Conservation (phyloP, 2,113 vertebrate genomes). For the Hipposideros armiger region DNA sequence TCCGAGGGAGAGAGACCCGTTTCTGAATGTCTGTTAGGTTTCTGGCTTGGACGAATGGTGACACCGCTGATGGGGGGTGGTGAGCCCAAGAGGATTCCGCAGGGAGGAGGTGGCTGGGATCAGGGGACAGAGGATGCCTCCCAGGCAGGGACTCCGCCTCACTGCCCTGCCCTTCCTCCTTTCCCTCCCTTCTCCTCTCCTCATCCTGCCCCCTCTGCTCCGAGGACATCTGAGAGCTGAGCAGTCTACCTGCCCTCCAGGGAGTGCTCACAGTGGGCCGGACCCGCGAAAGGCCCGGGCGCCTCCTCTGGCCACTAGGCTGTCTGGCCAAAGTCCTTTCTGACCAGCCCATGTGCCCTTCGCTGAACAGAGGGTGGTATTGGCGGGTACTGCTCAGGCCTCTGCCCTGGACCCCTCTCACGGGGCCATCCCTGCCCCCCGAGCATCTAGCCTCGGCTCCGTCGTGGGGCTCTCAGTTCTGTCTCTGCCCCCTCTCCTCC, state of each 20-base stretch:
- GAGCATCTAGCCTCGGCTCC: accelerated
- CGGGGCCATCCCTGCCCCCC: accelerated
- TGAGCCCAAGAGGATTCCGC: accelerated
- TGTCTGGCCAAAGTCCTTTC: accelerated
- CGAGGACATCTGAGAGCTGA: not conserved
- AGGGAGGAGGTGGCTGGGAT: accelerated
- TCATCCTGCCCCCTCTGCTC: not conserved
- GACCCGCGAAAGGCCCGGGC: not conserved
- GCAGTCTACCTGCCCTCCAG: not conserved
- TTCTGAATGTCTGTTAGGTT: accelerated
- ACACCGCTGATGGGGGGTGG: accelerated
- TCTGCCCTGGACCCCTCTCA: no score
- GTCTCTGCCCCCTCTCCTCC: not conserved
- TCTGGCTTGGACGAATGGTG: accelerated
- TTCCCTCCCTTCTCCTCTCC: accelerated
- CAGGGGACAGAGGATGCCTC: not conserved
- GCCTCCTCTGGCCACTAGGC: not conserved
- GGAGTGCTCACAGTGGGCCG: accelerated
- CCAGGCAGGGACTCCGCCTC: no score
- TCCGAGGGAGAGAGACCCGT: accelerated
- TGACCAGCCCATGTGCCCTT: not conserved
- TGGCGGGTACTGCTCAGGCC: accelerated
- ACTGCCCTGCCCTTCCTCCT: accelerated
- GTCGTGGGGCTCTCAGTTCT: accelerated
- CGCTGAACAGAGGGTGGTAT: accelerated